Conservation (phyloP, 2,113 vertebrate species). For the Pelmatolapia mariae region DNA sequence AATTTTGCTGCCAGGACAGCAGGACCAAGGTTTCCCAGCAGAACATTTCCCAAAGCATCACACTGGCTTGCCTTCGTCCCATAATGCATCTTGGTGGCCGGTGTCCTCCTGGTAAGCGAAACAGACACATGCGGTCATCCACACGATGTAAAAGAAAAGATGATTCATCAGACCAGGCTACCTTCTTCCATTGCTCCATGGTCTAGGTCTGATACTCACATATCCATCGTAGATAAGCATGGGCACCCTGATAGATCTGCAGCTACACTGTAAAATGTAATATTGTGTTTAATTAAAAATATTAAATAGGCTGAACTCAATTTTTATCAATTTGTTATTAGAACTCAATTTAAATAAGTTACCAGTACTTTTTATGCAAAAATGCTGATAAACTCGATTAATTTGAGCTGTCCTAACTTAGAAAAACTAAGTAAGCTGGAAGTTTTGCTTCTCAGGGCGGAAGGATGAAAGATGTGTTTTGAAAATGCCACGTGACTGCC, state of each 20-base stretch:
- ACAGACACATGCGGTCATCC: not conserved
- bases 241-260: not conserved
- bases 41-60: not conserved
- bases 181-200: not conserved
- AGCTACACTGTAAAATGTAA: too few relatives aligned
- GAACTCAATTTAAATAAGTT: too few relatives aligned
- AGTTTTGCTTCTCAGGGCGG: too few relatives aligned
- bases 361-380: too few relatives aligned
- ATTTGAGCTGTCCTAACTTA: too few relatives aligned
- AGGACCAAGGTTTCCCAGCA: not conserved
- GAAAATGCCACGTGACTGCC: too few relatives aligned
- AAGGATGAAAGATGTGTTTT: too few relatives aligned
- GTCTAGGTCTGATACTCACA: not conserved
- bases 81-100: not conserved
- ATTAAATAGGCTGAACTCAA: too few relatives aligned
- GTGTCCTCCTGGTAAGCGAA: not conserved
- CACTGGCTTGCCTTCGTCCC: not conserved
- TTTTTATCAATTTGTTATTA: too few relatives aligned
- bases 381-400: too few relatives aligned
- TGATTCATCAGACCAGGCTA: not conserved
- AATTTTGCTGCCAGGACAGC: not conserved
- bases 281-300: too few relatives aligned
- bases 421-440: too few relatives aligned
- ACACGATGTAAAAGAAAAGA: not conserved
- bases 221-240: not conserved